Base-by-base conservation (phyloP, 2,888 invertebrate species). In the Cinara cedri region DNA sequence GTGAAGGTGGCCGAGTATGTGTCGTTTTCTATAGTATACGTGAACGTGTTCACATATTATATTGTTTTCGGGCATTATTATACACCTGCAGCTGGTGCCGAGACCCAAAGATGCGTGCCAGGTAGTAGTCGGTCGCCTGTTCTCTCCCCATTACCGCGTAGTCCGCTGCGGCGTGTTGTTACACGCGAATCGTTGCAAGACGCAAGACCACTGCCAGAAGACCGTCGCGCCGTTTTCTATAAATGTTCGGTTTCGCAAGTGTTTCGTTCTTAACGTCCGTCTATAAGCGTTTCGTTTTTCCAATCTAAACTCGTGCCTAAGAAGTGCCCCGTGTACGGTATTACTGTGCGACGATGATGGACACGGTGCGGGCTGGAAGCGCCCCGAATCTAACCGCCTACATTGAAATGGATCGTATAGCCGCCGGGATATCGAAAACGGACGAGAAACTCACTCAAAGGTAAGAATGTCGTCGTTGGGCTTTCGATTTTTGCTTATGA, bases 361-460 rank as follows among this genome's bases (percentile, higher is more conserved):
- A 68, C 34, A 42, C 68, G 16, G 60, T 68, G 13, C 66, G 76
- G 49, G 76, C 68, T 19, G 76, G 76, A 19, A 78, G 76, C 34
- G 76, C 76, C 8, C 76, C 76, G 19, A 78, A 78, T 46, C 24
- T 78, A 34, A 78, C 76, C 46, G 76, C 60, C 11, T 51, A 68
- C 57, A 14, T 78, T 2, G 76, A 78, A 60, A 68, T 34, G 68
- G 76, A 78, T 46, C 24, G 44, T 16, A 51, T 57, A 4, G 26
- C 21, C 26, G n/a, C 16, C 8, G 24, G 24, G 46, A 21, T 21
- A 24, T 21, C 24, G 2, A 78, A 44, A 44, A 4, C 76, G 14
- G 68, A 21, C 16, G 57, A 49, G 21, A 78, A 78, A 49, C 76
- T 78, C 21, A 78, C 76, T 8, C 66, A 78, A 34, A 78, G 76